phyloP scores from a whole-genome alignment of 1,140 invertebrate genomes.

The Papilio helenus region DNA sequence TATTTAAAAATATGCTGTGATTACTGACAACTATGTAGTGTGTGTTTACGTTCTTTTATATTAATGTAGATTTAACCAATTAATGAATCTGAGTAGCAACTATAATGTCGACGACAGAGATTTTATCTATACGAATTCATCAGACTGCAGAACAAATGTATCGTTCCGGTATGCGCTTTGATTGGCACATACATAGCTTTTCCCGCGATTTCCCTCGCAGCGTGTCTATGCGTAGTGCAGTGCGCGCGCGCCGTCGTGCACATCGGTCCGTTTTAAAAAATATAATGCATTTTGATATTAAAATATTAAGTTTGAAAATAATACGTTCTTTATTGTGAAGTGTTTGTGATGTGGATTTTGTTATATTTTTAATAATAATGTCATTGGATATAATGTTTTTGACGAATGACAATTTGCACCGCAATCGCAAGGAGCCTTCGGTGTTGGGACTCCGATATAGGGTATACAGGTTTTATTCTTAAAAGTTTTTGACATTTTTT shows the following conservation, averaged over 20 bases:
- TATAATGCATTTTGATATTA: conserved; percentile 79
- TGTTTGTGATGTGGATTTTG: conserved; percentile 51
- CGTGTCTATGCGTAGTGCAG: conserved; percentile 40
- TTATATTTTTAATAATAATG: conserved; percentile 56
- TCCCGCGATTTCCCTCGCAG: conserved; percentile 74
- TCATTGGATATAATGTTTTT: conserved; percentile 82
- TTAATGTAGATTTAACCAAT: too few species aligned
- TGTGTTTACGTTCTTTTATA: too few species aligned
- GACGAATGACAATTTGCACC: conserved; percentile 80
- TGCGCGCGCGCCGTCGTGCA: conserved; percentile 48
- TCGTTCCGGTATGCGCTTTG: conserved; percentile 53
- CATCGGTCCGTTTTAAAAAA: conserved; percentile 46
- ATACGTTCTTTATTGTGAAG: conserved; percentile 57
- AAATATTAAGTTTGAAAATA: conserved; percentile 55
- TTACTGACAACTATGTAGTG: too few species aligned
- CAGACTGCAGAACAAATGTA: conserved; percentile 38
- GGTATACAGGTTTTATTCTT: conserved; percentile 54
- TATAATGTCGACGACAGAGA: conserved; percentile 1
- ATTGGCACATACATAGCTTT: conserved; percentile 56
- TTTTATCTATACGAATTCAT: conserved; percentile 8
- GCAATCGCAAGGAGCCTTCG: conserved; percentile 76
- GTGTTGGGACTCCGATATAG: conserved; percentile 79
- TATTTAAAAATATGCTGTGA: too few species aligned
- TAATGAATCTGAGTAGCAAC: too few species aligned
- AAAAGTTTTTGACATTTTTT: background rate